Conservation (phyloP, 2,888 invertebrate genomes). For the Schizotus pectinicornis region DNA sequence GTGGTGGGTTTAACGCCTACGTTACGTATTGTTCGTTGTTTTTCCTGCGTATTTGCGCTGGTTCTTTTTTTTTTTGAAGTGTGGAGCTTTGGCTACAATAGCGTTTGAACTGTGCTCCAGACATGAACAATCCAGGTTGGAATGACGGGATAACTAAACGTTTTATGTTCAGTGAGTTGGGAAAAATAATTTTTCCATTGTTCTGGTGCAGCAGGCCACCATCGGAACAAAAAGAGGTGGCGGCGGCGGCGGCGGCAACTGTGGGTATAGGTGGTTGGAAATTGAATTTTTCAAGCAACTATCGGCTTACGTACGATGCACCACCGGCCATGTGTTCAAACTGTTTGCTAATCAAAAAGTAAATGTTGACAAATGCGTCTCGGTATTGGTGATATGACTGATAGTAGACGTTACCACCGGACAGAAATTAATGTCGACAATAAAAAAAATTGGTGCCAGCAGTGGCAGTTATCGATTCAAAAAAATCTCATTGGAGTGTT, state of each 20-base stretch:
- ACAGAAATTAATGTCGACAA: conserved; percentile 11
- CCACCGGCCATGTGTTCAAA: conserved; percentile 21
- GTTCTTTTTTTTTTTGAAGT: too few relatives aligned
- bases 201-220: neutral
- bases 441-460: too few relatives aligned
- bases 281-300: conserved; percentile 20
- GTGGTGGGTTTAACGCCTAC: too few relatives aligned
- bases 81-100: too few relatives aligned
- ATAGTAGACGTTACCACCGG: conserved; percentile 15
- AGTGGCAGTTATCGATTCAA: neutral
- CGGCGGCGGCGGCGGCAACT: conserved; percentile 2
- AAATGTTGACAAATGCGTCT: conserved; percentile 20
- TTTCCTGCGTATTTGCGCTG: too few relatives aligned
- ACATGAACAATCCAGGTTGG: neutral
- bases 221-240: neutral
- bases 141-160: neutral
- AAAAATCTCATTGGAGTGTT: neutral
- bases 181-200: neutral
- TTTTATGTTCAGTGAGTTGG: conserved; percentile 8
- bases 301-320: conserved; percentile 23
- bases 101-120: too few relatives aligned
- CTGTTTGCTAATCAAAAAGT: conserved; percentile 26
- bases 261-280: conserved; percentile 9
- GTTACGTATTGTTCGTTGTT: too few relatives aligned
- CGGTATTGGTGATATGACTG: conserved; percentile 18